Evolutionary conservation across 2,113 vertebrate species (phyloP), one percentile per base, ranked within the genome.

Genomic region (Poeciliopsis turrubarensis): DNA sequence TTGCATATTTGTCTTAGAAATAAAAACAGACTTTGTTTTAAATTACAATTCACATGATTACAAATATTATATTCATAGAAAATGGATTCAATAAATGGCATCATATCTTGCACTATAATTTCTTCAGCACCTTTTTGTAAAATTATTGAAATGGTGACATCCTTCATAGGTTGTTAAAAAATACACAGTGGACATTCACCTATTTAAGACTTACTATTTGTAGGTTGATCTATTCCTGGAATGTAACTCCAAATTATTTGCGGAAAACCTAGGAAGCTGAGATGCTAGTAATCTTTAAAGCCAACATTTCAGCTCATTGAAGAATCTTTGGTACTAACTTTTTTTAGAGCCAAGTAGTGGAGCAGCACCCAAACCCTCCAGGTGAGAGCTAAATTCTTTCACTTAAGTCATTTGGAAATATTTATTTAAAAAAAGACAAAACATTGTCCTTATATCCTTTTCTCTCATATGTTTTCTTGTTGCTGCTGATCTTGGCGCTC

Each of bases 381-480:
- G 37, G 12, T 60, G 34, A 47, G 27, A 63, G 65, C 19, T 37
- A 11, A 65, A 29, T 77, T 73, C 64, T 64, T 80, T 54, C 57
- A 72, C 51, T 34, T 37, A 14, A 29, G 32, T 62, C 75, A 72
- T 83, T 87, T 70, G 65, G 66, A 87, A 88, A 89, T 71, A 17
- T 67, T 51, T 39, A 15, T 87, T 86, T 78, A 76, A 72, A 65
- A 80, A 77, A 37, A 83, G 41, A 70, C 68, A 77, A 82, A 75
- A 76, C 29, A 64, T 47, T 75, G 60, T 86, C 72, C 54, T 64
- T 61, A 71, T 34, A 75, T 71, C 54, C 2, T 39, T 60, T 51
- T 30, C 37, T 78, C 44, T 60, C 5, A n/a, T 39, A 27, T 15
- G 11, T 44, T 81, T 75, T 69, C 70, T 41, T 39, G 54, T 51